Evolutionary conservation across 2,113 vertebrate species (phyloP).

Genomic region (Symphodus melops): DNA sequence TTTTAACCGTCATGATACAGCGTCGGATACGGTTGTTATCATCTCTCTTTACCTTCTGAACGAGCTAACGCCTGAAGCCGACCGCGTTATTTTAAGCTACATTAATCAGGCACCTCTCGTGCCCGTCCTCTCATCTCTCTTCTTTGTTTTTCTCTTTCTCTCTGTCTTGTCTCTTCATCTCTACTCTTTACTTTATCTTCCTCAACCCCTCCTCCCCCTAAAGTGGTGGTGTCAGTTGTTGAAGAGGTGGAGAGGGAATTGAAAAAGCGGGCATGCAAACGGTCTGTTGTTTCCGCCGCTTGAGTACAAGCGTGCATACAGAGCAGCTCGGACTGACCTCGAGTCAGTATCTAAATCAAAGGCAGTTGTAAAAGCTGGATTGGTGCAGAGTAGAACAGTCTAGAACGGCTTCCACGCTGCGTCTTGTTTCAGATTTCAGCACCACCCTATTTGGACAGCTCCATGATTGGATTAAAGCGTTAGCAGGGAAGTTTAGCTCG

Average conservation of each 20-base stretch:
- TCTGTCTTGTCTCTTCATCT: constrained; percentile 12
- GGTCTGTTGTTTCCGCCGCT: neutral
- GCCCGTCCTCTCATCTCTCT: neutral
- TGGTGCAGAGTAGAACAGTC: neutral
- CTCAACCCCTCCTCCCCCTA: constrained; percentile 13
- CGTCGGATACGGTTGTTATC: neutral
- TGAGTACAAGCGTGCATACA: constrained; percentile 28
- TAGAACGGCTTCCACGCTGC: fast-evolving
- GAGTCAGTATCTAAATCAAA: constrained; percentile 22
- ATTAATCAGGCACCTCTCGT: constrained; percentile 18
- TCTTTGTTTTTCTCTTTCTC: constrained; percentile 16
- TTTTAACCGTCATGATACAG: neutral
- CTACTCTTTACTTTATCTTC: constrained; percentile 10
- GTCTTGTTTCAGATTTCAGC: constrained; percentile 42
- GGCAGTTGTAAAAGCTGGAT: neutral
- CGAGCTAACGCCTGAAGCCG: constrained; percentile 1
- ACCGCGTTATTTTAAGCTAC: constrained; percentile 47
- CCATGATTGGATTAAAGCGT: neutral
- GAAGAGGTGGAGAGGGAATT: constrained; percentile 1
- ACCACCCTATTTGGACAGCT: constrained; percentile 21
- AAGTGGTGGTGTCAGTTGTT: constrained; percentile 15
- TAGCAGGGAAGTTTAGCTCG: neutral
- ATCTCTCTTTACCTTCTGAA: neutral
- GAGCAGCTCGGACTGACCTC: constrained; percentile 36
- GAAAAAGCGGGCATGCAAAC: constrained; percentile 22